Evolutionary conservation across 64 coral and sea anemone genomes (phyloP).

Genomic region (Catalaphyllia jardinei): DNA sequence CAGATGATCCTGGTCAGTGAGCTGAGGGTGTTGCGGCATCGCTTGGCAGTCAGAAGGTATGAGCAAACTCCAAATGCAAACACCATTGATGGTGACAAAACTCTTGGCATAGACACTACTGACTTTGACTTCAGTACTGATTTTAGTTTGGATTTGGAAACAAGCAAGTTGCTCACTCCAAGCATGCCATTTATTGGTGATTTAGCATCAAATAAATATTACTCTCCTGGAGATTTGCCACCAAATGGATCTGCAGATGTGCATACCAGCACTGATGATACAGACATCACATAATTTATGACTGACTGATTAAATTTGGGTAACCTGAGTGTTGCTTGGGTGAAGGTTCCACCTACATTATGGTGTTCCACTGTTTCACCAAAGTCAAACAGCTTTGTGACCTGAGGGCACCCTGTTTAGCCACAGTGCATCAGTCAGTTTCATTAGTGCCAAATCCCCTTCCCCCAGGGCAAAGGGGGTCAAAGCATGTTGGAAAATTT

Average conservation of each 20-base stretch:
- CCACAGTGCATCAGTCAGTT: too few species aligned
- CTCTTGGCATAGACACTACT: conserved; percentile 13
- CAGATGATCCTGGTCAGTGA: conserved; percentile 96
- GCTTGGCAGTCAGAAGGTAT: conserved; percentile 69
- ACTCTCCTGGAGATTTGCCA: conserved; percentile 15
- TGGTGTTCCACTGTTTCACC: too few species aligned
- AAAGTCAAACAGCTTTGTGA: too few species aligned
- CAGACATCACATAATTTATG: too few species aligned
- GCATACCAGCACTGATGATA: too few species aligned
- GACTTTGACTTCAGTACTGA: conserved; percentile 53
- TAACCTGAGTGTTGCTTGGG: too few species aligned
- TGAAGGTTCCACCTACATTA: too few species aligned
- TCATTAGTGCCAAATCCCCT: too few species aligned
- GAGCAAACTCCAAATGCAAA: conserved; percentile 45
- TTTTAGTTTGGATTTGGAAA: conserved; percentile 70
- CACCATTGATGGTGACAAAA: conserved; percentile 15
- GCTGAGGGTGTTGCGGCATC: conserved; percentile 74
- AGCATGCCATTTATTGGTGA: conserved; percentile 94
- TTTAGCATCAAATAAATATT: conserved; percentile 76
- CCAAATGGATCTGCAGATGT: conserved; percentile 19
- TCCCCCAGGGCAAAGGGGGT: too few species aligned
- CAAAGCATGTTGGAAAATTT: too few species aligned
- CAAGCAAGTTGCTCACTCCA: conserved; percentile 83
- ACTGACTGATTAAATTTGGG: too few species aligned
- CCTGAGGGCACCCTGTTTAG: too few species aligned